phyloP scores from a whole-genome alignment of 2,888 invertebrate genomes.

The Clanis bilineata region DNA sequence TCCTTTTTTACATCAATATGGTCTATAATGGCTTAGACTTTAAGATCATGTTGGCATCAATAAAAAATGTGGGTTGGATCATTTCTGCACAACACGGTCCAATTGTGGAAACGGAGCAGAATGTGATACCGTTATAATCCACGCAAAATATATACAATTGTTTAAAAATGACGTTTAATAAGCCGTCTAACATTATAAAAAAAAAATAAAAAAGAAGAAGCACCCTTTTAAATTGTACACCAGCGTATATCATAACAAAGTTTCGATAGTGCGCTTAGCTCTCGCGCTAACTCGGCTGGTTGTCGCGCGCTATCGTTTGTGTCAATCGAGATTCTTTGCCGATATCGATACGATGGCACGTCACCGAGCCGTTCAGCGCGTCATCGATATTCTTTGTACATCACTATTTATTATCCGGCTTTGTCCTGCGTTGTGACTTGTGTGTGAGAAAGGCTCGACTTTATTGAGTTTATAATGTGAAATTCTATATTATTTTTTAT shows the following conservation, averaged over 20 bases:
- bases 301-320: constrained; percentile 16
- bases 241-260: background rate
- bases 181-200: background rate
- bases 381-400: constrained; percentile 16
- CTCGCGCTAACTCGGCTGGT: constrained; percentile 3
- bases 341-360: constrained; percentile 16
- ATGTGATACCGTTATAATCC: no score
- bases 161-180: no score
- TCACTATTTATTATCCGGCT: constrained; percentile 13
- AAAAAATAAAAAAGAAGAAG: background rate
- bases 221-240: background rate
- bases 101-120: no score
- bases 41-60: no score
- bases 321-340: constrained; percentile 16
- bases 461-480: background rate
- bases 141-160: no score
- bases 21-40: no score
- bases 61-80: no score
- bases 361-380: constrained; percentile 14
- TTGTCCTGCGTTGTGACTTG: constrained; percentile 1
- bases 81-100: no score
- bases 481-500: background rate
- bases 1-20: no score
- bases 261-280: background rate
- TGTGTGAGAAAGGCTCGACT: background rate